Percentiles rank a stretch among this genome's conserved stretches.
Conservation (phyloP, 2,888 invertebrate species). For the Eupithecia pulchellata region DNA sequence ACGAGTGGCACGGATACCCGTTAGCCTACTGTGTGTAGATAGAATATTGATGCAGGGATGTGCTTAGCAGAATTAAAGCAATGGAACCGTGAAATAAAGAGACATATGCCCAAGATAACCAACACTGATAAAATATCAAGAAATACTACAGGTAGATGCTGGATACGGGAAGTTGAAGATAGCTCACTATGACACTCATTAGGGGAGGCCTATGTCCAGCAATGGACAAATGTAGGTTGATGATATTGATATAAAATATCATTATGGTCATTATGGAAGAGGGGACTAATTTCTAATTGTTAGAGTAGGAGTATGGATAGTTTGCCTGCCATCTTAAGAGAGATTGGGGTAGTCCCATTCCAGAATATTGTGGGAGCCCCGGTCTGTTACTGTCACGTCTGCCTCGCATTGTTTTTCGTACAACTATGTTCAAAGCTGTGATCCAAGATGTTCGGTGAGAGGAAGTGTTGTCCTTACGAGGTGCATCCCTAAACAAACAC, state of each 20-base stretch:
- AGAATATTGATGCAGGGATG: conserved; percentile 64
- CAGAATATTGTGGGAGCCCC: neutral
- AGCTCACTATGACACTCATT: too few species aligned
- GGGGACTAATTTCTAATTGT: neutral
- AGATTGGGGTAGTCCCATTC: neutral
- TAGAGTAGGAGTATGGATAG: neutral
- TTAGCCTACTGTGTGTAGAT: conserved; percentile 69
- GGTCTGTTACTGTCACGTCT: neutral
- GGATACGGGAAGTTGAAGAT: too few species aligned
- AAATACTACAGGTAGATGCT: too few species aligned
- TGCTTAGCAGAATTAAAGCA: neutral
- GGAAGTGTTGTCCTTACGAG: neutral
- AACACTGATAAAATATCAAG: too few species aligned
- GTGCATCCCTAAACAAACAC: conserved; percentile 32
- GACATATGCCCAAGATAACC: too few species aligned
- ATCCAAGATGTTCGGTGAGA: neutral
- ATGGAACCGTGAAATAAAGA: neutral
- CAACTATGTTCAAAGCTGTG: neutral
- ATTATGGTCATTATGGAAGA: neutral
- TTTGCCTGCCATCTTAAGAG: neutral
- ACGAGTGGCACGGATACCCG: conserved; percentile 60
- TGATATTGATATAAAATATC: neutral
- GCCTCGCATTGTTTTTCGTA: neutral
- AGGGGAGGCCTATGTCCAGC: too few species aligned
- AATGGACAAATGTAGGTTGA: too few species aligned